Percentiles rank a stretch among this genome's conserved stretches.
Conservation (phyloP, 1,140 invertebrate genomes). For the Muscidifurax raptorellus region DNA sequence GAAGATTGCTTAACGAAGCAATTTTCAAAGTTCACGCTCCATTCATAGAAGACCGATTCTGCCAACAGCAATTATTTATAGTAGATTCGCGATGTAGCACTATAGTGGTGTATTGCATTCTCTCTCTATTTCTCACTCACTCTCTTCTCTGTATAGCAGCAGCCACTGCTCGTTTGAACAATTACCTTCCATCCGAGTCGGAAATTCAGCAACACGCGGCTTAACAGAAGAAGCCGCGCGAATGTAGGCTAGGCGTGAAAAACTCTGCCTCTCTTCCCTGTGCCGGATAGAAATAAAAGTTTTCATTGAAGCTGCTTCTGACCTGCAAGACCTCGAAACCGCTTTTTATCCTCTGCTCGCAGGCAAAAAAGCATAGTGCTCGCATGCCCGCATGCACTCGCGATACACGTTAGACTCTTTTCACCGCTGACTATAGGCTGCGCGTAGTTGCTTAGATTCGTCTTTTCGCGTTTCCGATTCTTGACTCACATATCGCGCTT, state of each 20-base stretch:
- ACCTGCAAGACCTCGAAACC: background rate
- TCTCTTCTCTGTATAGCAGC: background rate
- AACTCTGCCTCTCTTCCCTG: background rate
- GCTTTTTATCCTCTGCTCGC: background rate
- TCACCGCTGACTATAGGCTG: too few relatives aligned
- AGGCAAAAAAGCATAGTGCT: background rate
- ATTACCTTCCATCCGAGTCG: background rate
- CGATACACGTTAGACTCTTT: too few relatives aligned
- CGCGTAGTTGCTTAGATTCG: background rate
- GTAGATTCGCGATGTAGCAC: too few relatives aligned
- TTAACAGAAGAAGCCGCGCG: background rate
- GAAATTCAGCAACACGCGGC: background rate
- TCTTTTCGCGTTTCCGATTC: background rate
- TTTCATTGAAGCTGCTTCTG: background rate
- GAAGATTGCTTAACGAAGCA: conserved; percentile 13
- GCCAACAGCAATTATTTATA: background rate
- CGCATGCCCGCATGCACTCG: too few relatives aligned
- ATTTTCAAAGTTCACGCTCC: background rate
- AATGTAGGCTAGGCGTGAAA: conserved; percentile 7
- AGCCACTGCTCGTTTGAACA: background rate
- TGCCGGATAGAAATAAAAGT: conserved; percentile 5
- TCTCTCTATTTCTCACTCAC: background rate
- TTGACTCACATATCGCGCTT: background rate
- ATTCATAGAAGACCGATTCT: background rate
- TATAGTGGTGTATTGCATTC: background rate